Base-by-base conservation (phyloP, 2,888 invertebrate genomes). In the Caenorhabditis sp. region DNA sequence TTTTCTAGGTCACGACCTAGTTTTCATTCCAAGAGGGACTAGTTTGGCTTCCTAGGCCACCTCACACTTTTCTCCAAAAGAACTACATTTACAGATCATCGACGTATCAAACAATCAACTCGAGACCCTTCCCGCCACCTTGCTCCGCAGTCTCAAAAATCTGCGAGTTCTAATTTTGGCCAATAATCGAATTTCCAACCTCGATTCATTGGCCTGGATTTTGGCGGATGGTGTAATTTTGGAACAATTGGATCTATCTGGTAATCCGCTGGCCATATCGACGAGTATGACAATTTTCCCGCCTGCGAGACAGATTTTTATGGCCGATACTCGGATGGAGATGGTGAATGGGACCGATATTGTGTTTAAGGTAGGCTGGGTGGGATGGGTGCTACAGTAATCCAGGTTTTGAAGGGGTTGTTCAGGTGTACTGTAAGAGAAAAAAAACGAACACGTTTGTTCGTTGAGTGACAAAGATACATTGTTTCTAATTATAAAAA, bases 31-130 rank as follows among this genome's bases (percentile, higher is more conserved):
- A 31, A 31, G n/a, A n/a, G n/a, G n/a, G n/a, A n/a, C n/a, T n/a
- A n/a, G 4, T 31, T 31, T 31, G 31, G 31, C 4, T 7, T 50
- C 3, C 17, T n/a, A 14, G 14, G 38, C 7, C 38, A 14, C 17
- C 7, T 2, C 25, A 27, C 25, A 26, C 20, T 58, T 58, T 27
- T 10, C 8, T 20, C 25, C n/a, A n/a, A n/a, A n/a, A n/a, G n/a
- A 43, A 43, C 3, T 43, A 17, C 25, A 7, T 25, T 53, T 62
- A n/a, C 31, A 71, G 68, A 59, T 70, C 1, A 67, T 76, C 59
- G 70, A 70, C 25, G 63, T 85, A 27, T 76, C 84, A 10, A 80
- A 83, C 70, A 86, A 85, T 60, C 75, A 74, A 49, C 59, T 86
- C 54, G 73, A 78, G 52, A 77, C 79, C 8, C 64, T 85, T 12